phyloP scores from a whole-genome alignment of 2,113 vertebrate species.

The Labeo rohita region DNA sequence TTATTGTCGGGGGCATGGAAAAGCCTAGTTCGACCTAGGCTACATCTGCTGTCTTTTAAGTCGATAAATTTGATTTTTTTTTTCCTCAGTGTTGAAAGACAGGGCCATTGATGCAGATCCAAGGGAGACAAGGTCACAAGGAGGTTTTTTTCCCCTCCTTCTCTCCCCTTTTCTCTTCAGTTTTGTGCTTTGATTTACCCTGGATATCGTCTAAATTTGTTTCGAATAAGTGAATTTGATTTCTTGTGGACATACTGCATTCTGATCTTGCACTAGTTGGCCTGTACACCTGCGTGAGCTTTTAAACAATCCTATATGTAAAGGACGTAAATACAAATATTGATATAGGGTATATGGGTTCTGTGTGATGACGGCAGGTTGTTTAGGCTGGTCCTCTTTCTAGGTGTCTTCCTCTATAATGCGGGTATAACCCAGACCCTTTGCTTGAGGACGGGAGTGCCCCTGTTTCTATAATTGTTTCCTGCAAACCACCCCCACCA shows the following conservation, averaged over 20 bases:
- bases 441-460: conserved; percentile 75
- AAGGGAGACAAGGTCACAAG: not conserved
- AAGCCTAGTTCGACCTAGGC: not conserved
- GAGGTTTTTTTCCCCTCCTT: not conserved
- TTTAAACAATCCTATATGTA: not conserved
- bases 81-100: not conserved
- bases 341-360: conserved; percentile 18
- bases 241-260: not conserved
- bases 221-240: conserved; percentile 35
- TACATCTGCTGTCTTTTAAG: conserved; percentile 48
- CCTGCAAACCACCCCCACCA: conserved; percentile 75
- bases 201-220: conserved; percentile 37
- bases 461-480: conserved; percentile 81
- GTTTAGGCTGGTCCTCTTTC: conserved; percentile 73
- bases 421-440: conserved; percentile 79
- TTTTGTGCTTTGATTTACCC: not conserved
- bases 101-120: not conserved
- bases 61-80: conserved; percentile 12
- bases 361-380: conserved; percentile 48
- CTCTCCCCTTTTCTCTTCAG: not conserved
- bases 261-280: not conserved
- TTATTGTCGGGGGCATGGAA: conserved; percentile 30
- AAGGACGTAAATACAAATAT: not conserved
- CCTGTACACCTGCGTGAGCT: not conserved
- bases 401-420: conserved; percentile 83